Percentiles rank a stretch among this genome's conserved stretches.
Conservation (phyloP, 2,888 invertebrate genomes). For the Lasius fuliginosus region DNA sequence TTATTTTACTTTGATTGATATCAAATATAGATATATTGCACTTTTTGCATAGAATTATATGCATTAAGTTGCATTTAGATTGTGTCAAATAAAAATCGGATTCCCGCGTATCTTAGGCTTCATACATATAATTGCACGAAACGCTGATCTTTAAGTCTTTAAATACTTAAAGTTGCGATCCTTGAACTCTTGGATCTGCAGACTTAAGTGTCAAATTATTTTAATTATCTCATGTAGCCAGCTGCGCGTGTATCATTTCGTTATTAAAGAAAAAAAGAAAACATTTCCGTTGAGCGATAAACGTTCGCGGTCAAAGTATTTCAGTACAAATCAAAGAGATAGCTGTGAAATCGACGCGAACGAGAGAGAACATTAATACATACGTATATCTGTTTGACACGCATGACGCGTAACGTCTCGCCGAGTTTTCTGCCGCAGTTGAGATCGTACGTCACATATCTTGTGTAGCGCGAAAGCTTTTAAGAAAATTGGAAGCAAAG, state of each 20-base stretch:
- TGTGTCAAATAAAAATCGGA: background rate
- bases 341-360: conserved; percentile 46
- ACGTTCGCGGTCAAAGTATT: conserved; percentile 48
- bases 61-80: background rate
- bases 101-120: background rate
- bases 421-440: conserved; percentile 49
- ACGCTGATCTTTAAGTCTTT: background rate
- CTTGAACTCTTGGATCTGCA: conserved; percentile 34
- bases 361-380: conserved; percentile 42
- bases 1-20: background rate
- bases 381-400: background rate
- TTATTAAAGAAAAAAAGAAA: background rate
- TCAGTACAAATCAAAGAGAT: conserved; percentile 58
- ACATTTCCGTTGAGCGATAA: conserved; percentile 50
- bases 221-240: conserved; percentile 31
- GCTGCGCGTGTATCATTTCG: conserved; percentile 1
- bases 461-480: conserved; percentile 60
- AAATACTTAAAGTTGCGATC: background rate
- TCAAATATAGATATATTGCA: background rate
- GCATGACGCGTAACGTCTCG: conserved; percentile 41
- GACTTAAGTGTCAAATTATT: conserved; percentile 39
- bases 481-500: conserved; percentile 70
- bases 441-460: conserved; percentile 30
- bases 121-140: background rate
- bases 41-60: background rate